Percentiles rank a stretch among this genome's conserved stretches.
phyloP scores from a whole-genome alignment of 1,140 invertebrate genomes.

The Solenopsis invicta region DNA sequence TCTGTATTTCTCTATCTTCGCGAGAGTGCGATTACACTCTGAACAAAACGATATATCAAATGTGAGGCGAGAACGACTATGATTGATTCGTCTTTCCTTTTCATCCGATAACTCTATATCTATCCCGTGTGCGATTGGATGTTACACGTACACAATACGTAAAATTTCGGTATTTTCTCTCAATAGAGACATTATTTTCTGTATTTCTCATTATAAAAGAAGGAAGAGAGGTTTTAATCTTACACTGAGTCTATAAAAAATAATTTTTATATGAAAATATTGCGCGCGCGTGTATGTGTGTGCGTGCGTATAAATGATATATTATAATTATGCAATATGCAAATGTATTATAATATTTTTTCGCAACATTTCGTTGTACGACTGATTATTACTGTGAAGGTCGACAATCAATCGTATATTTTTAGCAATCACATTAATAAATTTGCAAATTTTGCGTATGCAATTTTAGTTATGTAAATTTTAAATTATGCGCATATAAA shows the following conservation, averaged over 20 bases:
- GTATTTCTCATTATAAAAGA: neutral
- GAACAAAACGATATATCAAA: neutral
- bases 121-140: neutral
- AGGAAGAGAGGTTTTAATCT: neutral
- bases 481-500: neutral
- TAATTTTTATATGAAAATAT: neutral
- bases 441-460: neutral
- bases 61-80: neutral
- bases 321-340: neutral
- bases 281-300: neutral
- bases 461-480: neutral
- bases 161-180: neutral
- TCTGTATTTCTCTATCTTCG: neutral
- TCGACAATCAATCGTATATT: neutral
- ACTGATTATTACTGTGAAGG: neutral
- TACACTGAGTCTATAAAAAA: neutral
- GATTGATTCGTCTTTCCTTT: constrained; percentile 20
- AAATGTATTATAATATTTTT: neutral
- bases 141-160: neutral
- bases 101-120: constrained; percentile 1
- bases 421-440: neutral
- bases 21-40: constrained; percentile 1
- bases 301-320: neutral
- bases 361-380: neutral
- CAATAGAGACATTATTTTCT: neutral